Evolutionary conservation across 2,797 vertebrate species (phyloP), one percentile per base, ranked within the genome.

Genomic region (Chrysolophus pictus): DNA sequence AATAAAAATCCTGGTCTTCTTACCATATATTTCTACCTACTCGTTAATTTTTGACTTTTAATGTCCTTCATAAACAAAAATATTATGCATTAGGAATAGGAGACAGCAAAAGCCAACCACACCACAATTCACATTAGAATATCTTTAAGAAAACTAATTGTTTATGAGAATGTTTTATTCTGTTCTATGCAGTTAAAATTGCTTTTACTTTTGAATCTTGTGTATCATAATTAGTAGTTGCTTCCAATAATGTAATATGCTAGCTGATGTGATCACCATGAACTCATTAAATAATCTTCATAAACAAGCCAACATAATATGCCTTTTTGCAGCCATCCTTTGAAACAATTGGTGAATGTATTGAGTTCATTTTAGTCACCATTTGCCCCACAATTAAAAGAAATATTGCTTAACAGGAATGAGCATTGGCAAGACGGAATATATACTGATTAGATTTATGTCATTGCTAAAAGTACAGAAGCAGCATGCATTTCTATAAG

Each of bases 271-370:
- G 91, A 95, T 95, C 75, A 89, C 91, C 76, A 75, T 46, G 35
- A 28, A 90, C 74, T 87, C 87, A 90, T 72, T 96, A 96, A 96
- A 94, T 96, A 96, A 91, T 93, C 91, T 96, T 94, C 84, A 91
- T 46, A 91, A 17, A 72, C 65, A 42, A 95, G 16, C 11, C 77
- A 95, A 62, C 69, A 74, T 76, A 88, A 75, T 15, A 22, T 81
- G 26, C 31, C 14, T 91, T 93, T 78, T 80, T 91, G 49, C 33
- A 60, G 70, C 42, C 93, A 78, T 65, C 33, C 51, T 55, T 67
- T 94, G 44, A 91, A 88, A 77, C 53, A 31, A 93, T 70, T 84
- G 72, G 53, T 80, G 88, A 55, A 87, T 69, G 11, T 80, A 49
- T 35, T 64, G 64, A 91, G 56, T 64, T 81, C 19, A 87, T 84